phyloP scores from a whole-genome alignment of 1,140 invertebrate genomes.

The Andrena cerasifolii region DNA sequence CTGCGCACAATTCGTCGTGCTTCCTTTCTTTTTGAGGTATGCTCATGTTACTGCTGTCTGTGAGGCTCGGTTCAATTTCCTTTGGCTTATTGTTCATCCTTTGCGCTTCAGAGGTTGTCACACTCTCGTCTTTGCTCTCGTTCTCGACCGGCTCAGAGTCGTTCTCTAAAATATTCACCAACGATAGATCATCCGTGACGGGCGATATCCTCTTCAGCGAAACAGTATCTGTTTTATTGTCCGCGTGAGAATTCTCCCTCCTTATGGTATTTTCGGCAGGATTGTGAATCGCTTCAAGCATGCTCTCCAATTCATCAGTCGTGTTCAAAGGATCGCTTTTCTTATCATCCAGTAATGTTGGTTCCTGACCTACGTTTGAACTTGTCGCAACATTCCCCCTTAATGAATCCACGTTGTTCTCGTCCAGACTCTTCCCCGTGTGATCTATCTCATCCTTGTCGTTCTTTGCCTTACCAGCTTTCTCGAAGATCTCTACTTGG shows the following conservation, averaged over 20 bases:
- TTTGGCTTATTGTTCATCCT: conserved; percentile 64
- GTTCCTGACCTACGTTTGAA: background rate
- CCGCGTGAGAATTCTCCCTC: conserved; percentile 65
- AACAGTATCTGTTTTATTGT: conserved; percentile 61
- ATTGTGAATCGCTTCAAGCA: conserved; percentile 81
- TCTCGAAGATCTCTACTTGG: conserved; percentile 34
- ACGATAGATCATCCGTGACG: conserved; percentile 77
- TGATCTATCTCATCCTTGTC: conserved; percentile 45
- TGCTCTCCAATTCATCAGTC: conserved; percentile 80
- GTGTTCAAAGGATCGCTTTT: conserved; percentile 75
- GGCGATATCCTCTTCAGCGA: conserved; percentile 77
- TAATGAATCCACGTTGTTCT: conserved; percentile 22
- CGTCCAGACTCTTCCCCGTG: conserved; percentile 47
- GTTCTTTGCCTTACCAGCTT: conserved; percentile 34
- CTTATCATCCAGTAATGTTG: conserved; percentile 57
- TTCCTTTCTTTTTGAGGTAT: conserved; percentile 49
- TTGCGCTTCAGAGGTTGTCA: conserved; percentile 56
- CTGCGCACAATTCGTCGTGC: conserved; percentile 55
- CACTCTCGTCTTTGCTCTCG: conserved; percentile 69
- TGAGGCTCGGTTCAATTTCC: conserved; percentile 55
- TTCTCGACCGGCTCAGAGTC: conserved; percentile 72
- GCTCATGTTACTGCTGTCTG: conserved; percentile 15
- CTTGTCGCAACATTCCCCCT: background rate
- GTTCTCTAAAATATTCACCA: conserved; percentile 80
- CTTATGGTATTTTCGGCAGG: conserved; percentile 75